These are phyloP conservation scores for Micrasema minimum DNA, from an alignment of 1,140 invertebrate genomes.

Conservation along the genomic window DNA sequence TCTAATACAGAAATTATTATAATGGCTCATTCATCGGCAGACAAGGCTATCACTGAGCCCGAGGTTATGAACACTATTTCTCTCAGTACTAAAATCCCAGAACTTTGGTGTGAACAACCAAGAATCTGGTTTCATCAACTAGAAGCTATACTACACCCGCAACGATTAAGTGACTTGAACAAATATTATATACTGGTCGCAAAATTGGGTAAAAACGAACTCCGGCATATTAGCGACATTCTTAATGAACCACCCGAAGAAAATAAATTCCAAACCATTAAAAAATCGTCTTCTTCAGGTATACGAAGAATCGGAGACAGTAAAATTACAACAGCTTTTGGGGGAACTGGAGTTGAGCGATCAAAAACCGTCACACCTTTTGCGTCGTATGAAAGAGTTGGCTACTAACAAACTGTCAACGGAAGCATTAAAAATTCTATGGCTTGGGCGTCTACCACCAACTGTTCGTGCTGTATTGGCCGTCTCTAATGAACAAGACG, in stretches of 20 bases:
- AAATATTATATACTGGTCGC: background rate
- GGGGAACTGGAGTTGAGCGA: too few relatives aligned
- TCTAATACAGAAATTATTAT: too few relatives aligned
- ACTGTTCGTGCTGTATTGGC: constrained; percentile 2
- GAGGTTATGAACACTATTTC: background rate
- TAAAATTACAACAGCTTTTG: too few relatives aligned
- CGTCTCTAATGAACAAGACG: background rate
- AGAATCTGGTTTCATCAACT: background rate
- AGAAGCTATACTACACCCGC: too few relatives aligned
- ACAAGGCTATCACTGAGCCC: background rate
- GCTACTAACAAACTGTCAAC: too few relatives aligned
- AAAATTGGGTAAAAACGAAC: background rate
- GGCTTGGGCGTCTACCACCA: background rate
- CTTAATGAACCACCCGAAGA: background rate
- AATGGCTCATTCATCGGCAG: too few relatives aligned
- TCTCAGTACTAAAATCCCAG: background rate
- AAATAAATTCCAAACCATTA: too few relatives aligned
- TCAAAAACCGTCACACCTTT: too few relatives aligned
- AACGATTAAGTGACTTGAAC: background rate
- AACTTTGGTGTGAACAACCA: background rate
- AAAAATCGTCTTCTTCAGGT: too few relatives aligned
- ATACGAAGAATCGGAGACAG: too few relatives aligned
- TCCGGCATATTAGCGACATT: background rate
- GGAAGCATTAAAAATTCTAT: background rate
- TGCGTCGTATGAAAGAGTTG: too few relatives aligned